These are phyloP conservation scores for Myotis davidii DNA, from an alignment of 2,113 vertebrate species.

Conservation along the genomic window DNA sequence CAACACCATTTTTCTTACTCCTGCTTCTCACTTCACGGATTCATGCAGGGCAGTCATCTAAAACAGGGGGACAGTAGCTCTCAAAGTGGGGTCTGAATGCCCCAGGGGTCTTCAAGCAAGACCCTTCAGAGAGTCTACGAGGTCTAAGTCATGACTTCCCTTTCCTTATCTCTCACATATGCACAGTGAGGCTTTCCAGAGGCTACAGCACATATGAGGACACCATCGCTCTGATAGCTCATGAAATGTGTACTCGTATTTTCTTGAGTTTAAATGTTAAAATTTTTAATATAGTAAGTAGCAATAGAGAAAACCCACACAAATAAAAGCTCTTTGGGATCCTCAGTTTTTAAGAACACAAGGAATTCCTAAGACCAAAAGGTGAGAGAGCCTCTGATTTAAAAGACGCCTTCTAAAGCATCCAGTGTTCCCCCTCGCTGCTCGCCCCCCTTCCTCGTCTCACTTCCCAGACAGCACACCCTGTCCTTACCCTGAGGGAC, in stretches of 20 bases:
- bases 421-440: background rate
- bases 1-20: background rate
- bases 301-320: background rate
- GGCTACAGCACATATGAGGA: background rate
- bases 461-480: background rate
- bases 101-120: background rate
- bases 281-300: background rate
- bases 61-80: background rate
- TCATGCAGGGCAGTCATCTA: background rate
- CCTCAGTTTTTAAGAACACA: conserved; percentile 15
- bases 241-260: background rate
- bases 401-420: background rate
- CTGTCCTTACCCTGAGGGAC: conserved; percentile 74
- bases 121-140: background rate
- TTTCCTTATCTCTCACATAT: background rate
- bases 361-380: background rate
- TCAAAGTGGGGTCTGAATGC: background rate
- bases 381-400: background rate
- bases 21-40: background rate
- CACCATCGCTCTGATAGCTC: background rate
- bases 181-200: background rate
- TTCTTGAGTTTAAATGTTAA: background rate
- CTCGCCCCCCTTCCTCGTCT: background rate
- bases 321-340: background rate
- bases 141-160: background rate